phyloP scores from a whole-genome alignment of 37 sponge, comb jelly and placozoan species.

The Trichoplax adhaerens region DNA sequence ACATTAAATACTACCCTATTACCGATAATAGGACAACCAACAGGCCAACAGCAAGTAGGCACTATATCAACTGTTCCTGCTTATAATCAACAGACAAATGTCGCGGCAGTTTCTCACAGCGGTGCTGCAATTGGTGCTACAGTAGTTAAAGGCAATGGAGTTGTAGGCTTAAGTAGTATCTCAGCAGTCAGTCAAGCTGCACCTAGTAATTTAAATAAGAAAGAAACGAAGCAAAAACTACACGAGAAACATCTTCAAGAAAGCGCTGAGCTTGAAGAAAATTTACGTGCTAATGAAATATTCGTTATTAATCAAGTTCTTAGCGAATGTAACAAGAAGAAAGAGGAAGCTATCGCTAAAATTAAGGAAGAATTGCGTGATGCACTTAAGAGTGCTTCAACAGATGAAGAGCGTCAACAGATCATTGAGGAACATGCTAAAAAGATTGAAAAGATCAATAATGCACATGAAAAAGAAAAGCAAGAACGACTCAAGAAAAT shows the following conservation, averaged over 20 bases:
- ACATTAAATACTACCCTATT: too few relatives aligned
- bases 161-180: background rate
- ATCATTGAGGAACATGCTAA: too few relatives aligned
- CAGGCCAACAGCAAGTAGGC: too few relatives aligned
- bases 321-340: background rate
- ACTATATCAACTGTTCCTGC: too few relatives aligned
- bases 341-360: background rate
- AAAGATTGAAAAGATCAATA: constrained; percentile 1
- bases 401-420: too few relatives aligned
- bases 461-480: background rate
- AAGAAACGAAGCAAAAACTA: background rate
- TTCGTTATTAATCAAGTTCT: too few relatives aligned
- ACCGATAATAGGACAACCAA: too few relatives aligned
- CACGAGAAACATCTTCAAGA: constrained; percentile 9
- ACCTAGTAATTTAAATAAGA: background rate
- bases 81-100: background rate
- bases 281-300: background rate
- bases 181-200: background rate
- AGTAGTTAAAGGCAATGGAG: background rate
- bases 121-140: background rate
- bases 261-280: background rate
- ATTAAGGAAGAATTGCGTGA: too few relatives aligned
- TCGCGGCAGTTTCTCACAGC: background rate
- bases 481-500: background rate
- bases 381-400: too few relatives aligned